A percentile compares a stretch with the other conserved stretches of the same genome.
These are phyloP conservation scores for Menura novaehollandiae DNA, from an alignment of 2,113 vertebrate genomes.

Conservation along the genomic window DNA sequence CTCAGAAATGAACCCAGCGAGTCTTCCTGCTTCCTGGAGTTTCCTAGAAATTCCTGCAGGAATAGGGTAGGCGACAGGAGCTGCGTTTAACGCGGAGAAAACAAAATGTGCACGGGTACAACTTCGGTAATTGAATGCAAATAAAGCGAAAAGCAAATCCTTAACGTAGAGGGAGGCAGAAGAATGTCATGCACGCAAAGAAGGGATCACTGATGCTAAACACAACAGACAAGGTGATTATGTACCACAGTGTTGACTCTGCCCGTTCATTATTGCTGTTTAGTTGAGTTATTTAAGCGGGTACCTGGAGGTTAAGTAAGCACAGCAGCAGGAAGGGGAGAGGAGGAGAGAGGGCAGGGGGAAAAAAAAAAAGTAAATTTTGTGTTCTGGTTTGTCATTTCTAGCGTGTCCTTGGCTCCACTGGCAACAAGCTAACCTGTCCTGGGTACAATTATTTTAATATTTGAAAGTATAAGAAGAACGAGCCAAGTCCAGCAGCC, in stretches of 20 bases:
- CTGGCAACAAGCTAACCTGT: background rate
- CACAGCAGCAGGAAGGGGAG: conserved; percentile 22
- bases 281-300: conserved; percentile 63
- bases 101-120: background rate
- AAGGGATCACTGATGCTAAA: conserved; percentile 65
- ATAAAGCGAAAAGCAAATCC: conserved; percentile 21
- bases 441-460: background rate
- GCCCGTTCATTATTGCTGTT: conserved; percentile 68
- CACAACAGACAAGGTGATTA: conserved; percentile 69
- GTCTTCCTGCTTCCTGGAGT: background rate
- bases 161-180: background rate
- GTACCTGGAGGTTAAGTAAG: conserved; percentile 71
- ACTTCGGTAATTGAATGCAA: background rate
- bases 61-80: background rate
- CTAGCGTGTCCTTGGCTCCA: background rate
- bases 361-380: conserved; percentile 11
- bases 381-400: background rate
- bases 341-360: background rate
- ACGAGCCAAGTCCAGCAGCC: background rate
- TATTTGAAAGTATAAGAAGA: background rate
- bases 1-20: background rate
- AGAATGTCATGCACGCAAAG: conserved; percentile 37
- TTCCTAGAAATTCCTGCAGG: background rate
- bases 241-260: conserved; percentile 63
- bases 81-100: background rate